These are phyloP conservation scores for Melanogrammus aeglefinus DNA, from an alignment of 2,797 vertebrate genomes.

Conservation along the genomic window DNA sequence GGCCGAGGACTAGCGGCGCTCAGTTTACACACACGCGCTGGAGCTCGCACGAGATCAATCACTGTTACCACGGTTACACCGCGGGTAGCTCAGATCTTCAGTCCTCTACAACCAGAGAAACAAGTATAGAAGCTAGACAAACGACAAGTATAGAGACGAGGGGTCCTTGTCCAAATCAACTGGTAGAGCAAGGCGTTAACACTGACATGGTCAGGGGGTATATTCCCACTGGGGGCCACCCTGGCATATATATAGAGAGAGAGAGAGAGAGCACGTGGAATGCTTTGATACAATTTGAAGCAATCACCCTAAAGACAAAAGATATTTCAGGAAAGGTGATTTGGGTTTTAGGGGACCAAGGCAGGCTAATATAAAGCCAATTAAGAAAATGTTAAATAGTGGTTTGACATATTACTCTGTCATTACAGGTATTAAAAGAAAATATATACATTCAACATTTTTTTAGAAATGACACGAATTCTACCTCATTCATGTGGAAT, in stretches of 20 bases:
- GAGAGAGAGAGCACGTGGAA: not conserved
- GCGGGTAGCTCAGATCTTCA: constrained; percentile 11
- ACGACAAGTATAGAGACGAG: too few species aligned
- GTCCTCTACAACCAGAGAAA: constrained; percentile 9
- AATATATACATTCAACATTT: too few species aligned
- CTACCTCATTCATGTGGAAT: not conserved
- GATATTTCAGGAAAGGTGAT: not conserved
- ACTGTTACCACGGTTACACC: not conserved
- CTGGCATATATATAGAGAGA: not conserved
- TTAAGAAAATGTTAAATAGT: too few species aligned
- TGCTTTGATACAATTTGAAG: not conserved
- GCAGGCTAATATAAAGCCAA: not conserved
- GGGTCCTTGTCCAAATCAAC: not conserved
- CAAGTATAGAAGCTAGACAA: not conserved
- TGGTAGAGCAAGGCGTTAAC: not conserved
- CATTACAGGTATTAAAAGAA: not conserved
- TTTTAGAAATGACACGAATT: not conserved
- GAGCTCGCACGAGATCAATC: constrained; percentile 30
- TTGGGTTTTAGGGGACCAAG: not conserved
- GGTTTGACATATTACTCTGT: not conserved
- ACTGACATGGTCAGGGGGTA: not conserved
- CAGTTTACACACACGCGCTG: constrained; percentile 29
- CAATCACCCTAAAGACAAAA: not conserved
- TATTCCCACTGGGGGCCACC: constrained; percentile 3
- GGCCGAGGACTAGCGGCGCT: constrained; percentile 33